These are phyloP conservation scores for Cirrhinus molitorella DNA, from an alignment of 2,797 vertebrate genomes.

Conservation along the genomic window DNA sequence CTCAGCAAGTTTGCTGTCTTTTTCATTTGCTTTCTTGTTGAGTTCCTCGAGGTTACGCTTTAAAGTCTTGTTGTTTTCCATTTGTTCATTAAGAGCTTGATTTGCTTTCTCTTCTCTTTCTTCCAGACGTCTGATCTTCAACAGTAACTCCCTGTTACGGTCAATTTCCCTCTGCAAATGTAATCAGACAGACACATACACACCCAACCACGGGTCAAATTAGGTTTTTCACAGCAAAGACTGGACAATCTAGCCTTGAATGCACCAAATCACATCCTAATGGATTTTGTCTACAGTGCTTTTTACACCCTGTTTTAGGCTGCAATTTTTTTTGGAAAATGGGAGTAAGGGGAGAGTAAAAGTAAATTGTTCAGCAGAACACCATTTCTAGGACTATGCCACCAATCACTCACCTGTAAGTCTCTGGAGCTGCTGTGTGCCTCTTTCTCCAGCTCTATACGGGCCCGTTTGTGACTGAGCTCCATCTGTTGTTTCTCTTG, in stretches of 20 bases:
- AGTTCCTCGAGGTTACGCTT: conserved; percentile 82
- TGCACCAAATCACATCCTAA: conserved; percentile 12
- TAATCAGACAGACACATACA: conserved; percentile 13
- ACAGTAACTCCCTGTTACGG: conserved; percentile 88
- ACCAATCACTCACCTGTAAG: conserved; percentile 82
- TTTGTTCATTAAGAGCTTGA: conserved; percentile 82
- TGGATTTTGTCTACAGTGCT: background rate
- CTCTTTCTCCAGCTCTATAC: conserved; percentile 91
- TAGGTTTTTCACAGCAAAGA: conserved; percentile 5
- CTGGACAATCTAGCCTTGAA: background rate
- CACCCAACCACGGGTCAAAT: background rate
- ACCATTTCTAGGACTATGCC: background rate
- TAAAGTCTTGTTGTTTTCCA: conserved; percentile 78
- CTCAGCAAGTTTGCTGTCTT: conserved; percentile 80
- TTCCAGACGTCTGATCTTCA: conserved; percentile 84
- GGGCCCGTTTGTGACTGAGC: conserved; percentile 93
- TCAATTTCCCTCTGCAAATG: conserved; percentile 86
- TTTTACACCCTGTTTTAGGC: background rate
- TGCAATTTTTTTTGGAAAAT: background rate
- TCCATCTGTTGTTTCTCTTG: conserved; percentile 97
- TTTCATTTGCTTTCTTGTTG: conserved; percentile 86
- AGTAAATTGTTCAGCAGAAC: background rate
- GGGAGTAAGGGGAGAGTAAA: background rate
- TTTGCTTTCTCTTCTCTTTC: conserved; percentile 81
- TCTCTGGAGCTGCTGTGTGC: conserved; percentile 85